Evolutionary conservation across 2,113 vertebrate species (phyloP).

Genomic region (Phalacrocorax carbo): DNA sequence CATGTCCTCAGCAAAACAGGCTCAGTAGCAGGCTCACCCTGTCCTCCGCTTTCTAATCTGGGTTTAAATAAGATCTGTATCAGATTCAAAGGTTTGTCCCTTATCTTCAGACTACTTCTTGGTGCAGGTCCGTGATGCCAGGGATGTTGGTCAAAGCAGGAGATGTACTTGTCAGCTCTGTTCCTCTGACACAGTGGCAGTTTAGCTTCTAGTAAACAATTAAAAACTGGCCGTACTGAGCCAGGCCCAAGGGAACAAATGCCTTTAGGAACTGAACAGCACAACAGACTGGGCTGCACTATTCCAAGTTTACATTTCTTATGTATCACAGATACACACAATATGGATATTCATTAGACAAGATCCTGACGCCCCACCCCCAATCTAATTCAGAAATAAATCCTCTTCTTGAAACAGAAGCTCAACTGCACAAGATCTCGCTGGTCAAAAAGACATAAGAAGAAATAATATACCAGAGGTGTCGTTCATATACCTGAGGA

Average conservation of each 20-base stretch:
- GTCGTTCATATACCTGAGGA: background rate
- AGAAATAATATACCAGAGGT: background rate
- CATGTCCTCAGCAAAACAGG: background rate
- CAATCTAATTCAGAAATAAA: background rate
- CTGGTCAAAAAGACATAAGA: background rate
- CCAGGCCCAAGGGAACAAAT: background rate
- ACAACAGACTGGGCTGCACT: background rate
- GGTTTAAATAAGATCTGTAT: background rate
- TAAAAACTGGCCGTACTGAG: background rate
- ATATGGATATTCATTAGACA: background rate
- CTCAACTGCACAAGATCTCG: background rate
- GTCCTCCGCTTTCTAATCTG: background rate
- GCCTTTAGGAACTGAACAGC: background rate
- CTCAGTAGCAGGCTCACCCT: background rate
- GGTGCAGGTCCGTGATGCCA: background rate
- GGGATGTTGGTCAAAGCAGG: background rate
- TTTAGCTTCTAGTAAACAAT: background rate
- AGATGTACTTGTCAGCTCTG: background rate
- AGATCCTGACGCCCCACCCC: background rate
- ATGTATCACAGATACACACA: fast-evolving
- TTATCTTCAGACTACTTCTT: background rate
- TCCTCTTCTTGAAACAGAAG: background rate
- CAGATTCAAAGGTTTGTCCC: background rate
- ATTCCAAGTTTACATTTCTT: background rate
- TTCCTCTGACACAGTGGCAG: background rate